Evolutionary conservation across 2,888 invertebrate genomes (phyloP).

Genomic region (Galerucella calmariensis): DNA sequence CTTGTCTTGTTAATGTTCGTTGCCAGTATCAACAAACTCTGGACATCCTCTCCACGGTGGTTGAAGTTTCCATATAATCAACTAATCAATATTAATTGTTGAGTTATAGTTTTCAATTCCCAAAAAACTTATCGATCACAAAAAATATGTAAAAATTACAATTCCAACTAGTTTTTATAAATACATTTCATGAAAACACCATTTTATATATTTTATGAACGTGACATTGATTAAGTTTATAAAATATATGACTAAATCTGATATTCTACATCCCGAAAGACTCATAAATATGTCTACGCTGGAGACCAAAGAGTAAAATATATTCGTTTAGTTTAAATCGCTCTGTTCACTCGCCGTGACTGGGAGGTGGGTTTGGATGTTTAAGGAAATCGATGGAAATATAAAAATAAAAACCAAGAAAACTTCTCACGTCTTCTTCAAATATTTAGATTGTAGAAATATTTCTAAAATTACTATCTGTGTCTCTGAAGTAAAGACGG

Average conservation of each 20-base stretch:
- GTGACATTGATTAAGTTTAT: neutral
- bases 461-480: neutral
- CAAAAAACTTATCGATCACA: no score
- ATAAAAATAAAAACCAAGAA: neutral
- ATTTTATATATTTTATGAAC: neutral
- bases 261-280: constrained; percentile 1
- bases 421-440: neutral
- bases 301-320: constrained; percentile 8
- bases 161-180: neutral
- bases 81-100: no score
- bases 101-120: no score
- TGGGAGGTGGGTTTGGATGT: neutral
- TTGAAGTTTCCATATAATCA: no score
- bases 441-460: neutral
- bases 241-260: neutral
- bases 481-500: no score
- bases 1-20: no score
- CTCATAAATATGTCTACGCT: constrained; percentile 5
- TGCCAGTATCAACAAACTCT: no score
- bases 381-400: neutral
- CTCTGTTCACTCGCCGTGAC: neutral
- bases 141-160: neutral
- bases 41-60: no score
- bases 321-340: constrained; percentile 1
- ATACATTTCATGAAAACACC: neutral